These are phyloP conservation scores for Chaenocephalus aceratus DNA, from an alignment of 2,113 vertebrate species.

Conservation along the genomic window DNA sequence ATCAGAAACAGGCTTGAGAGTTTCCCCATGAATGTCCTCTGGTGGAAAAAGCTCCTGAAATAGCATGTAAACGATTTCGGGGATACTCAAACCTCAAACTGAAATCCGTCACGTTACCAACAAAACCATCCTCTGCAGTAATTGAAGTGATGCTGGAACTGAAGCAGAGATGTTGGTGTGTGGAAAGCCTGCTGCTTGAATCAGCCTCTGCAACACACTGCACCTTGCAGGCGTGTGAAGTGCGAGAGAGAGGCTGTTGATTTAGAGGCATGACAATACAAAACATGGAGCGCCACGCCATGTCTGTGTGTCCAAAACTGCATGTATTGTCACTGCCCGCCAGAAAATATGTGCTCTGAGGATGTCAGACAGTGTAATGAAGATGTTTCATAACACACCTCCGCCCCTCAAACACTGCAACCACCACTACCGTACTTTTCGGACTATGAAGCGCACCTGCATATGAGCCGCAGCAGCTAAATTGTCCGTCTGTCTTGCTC, in stretches of 20 bases:
- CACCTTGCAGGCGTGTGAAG: not conserved
- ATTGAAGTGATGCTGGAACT: conserved; percentile 17
- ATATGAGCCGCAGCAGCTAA: too few species aligned
- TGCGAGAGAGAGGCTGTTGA: conserved; percentile 1
- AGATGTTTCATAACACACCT: too few species aligned
- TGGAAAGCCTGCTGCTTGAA: conserved; percentile 2
- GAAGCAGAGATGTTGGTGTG: conserved; percentile 20
- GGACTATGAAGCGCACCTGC: too few species aligned
- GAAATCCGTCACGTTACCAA: conserved; percentile 20
- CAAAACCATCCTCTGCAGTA: not conserved
- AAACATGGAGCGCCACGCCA: not conserved
- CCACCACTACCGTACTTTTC: too few species aligned
- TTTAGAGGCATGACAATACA: conserved; percentile 14
- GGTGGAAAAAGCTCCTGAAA: conserved; percentile 20
- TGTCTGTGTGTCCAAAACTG: not conserved
- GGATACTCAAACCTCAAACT: conserved; percentile 27
- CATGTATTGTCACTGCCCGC: not conserved
- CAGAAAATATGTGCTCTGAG: not conserved
- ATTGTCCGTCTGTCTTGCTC: too few species aligned
- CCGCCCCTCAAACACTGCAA: too few species aligned
- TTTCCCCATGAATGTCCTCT: conserved; percentile 18
- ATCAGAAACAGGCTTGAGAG: not conserved
- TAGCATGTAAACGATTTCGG: conserved; percentile 8
- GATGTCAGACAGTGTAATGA: not conserved
- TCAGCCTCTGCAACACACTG: conserved; percentile 3